A percentile compares a stretch with the other conserved stretches of the same genome.
Conservation (phyloP, 2,888 invertebrate genomes). For the Eremobia ochroleuca region DNA sequence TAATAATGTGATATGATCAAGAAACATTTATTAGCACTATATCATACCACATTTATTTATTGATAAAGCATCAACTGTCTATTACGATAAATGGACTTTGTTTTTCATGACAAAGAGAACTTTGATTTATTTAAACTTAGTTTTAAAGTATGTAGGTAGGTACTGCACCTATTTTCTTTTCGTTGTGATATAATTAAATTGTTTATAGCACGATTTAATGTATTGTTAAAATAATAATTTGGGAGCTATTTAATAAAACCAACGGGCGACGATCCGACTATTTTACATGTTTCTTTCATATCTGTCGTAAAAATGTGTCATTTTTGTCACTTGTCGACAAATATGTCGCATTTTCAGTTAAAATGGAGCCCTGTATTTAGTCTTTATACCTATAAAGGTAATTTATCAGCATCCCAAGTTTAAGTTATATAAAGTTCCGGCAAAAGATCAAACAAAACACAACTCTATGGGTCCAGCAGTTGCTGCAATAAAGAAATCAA, state of each 20-base stretch:
- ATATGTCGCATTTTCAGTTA: not conserved
- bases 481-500: conserved; percentile 14
- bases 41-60: conserved; percentile 10
- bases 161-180: not conserved
- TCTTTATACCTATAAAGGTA: not conserved
- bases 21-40: conserved; percentile 20
- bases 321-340: not conserved
- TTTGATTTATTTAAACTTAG: not conserved
- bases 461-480: not conserved
- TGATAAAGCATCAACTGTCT: conserved; percentile 2
- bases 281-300: not conserved
- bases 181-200: not conserved
- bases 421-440: not conserved
- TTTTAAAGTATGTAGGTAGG: not conserved
- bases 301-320: too few relatives aligned
- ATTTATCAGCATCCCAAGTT: not conserved
- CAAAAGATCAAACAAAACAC: conserved; percentile 5
- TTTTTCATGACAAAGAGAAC: not conserved
- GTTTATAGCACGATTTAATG: too few relatives aligned
- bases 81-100: not conserved
- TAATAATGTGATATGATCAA: conserved; percentile 29
- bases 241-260: not conserved
- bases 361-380: not conserved
- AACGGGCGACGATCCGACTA: not conserved
- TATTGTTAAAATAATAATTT: too few relatives aligned